Conservation (phyloP, 2,113 vertebrate genomes). For the Sceloporus undulatus region DNA sequence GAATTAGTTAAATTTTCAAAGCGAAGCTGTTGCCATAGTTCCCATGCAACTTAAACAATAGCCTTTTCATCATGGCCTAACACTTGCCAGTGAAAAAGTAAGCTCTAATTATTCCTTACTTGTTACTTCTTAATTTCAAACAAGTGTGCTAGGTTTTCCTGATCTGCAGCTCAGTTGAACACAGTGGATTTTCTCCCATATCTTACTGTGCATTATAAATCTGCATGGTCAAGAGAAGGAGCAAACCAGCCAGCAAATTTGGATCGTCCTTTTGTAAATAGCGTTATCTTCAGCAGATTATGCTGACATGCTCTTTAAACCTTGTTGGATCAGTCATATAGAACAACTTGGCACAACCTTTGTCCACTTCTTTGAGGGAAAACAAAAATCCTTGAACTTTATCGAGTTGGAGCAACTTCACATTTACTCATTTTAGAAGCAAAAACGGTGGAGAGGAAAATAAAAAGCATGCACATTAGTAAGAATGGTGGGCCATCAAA, state of each 20-base stretch:
- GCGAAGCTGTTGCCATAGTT: slow-evolving; percentile 76
- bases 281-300: slow-evolving; percentile 49
- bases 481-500: slow-evolving; percentile 67
- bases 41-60: slow-evolving; percentile 71
- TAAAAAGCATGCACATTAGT: neutral
- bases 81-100: neutral
- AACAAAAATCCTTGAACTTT: slow-evolving; percentile 45
- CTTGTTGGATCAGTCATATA: slow-evolving; percentile 33
- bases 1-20: slow-evolving; percentile 74
- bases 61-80: slow-evolving; percentile 61
- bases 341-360: slow-evolving; percentile 58
- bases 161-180: slow-evolving; percentile 64
- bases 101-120: neutral
- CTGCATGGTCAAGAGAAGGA: slow-evolving; percentile 43
- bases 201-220: slow-evolving; percentile 33
- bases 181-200: slow-evolving; percentile 50
- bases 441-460: slow-evolving; percentile 21
- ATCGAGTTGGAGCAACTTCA: slow-evolving; percentile 44
- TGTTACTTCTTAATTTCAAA: neutral
- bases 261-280: slow-evolving; percentile 57
- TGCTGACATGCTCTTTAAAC: slow-evolving; percentile 57
- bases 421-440: slow-evolving; percentile 32
- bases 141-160: slow-evolving; percentile 49
- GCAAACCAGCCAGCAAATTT: slow-evolving; percentile 46
- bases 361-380: slow-evolving; percentile 33